Evolutionary conservation across 2,888 invertebrate genomes (phyloP).

Genomic region (Sinopyrophorus schimmeli): DNA sequence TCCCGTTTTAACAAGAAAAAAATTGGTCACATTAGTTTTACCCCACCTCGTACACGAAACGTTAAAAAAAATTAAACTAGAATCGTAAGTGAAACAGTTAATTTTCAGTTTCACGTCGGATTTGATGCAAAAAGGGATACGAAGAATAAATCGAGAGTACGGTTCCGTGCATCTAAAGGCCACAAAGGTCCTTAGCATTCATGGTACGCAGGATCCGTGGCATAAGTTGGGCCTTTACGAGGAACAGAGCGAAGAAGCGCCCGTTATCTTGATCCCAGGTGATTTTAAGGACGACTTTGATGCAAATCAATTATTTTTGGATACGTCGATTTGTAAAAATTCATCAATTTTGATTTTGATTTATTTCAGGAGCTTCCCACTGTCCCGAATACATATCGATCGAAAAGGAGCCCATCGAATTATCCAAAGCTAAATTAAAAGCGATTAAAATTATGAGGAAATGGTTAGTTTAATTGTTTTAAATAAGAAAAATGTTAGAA

Average conservation of each 20-base stretch:
- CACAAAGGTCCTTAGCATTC: constrained; percentile 61
- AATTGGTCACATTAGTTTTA: too few species aligned
- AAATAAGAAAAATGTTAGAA: constrained; percentile 10
- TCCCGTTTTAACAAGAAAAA: too few species aligned
- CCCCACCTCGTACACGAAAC: too few species aligned
- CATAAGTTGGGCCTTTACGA: constrained; percentile 58
- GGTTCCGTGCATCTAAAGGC: constrained; percentile 58
- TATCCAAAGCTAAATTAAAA: constrained; percentile 34
- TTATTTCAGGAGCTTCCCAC: constrained; percentile 38
- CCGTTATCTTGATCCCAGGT: constrained; percentile 40
- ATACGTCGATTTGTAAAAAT: too few species aligned
- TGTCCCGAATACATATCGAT: constrained; percentile 39
- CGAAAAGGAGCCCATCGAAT: constrained; percentile 27
- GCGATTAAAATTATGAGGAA: constrained; percentile 34
- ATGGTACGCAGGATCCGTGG: constrained; percentile 66
- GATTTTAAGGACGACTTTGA: constrained; percentile 5
- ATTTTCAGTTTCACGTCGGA: constrained; percentile 51
- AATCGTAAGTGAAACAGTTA: too few species aligned
- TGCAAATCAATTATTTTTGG: too few species aligned
- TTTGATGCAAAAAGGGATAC: constrained; percentile 63
- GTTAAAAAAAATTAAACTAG: constrained; percentile 22
- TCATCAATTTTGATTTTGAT: too few species aligned
- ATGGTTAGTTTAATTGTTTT: constrained; percentile 33
- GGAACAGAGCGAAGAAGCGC: constrained; percentile 43
- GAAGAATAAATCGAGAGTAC: constrained; percentile 60